Evolutionary conservation across 2,797 vertebrate species (phyloP), one percentile per base, ranked within the genome.

Genomic region (Poecilia wingei): DNA sequence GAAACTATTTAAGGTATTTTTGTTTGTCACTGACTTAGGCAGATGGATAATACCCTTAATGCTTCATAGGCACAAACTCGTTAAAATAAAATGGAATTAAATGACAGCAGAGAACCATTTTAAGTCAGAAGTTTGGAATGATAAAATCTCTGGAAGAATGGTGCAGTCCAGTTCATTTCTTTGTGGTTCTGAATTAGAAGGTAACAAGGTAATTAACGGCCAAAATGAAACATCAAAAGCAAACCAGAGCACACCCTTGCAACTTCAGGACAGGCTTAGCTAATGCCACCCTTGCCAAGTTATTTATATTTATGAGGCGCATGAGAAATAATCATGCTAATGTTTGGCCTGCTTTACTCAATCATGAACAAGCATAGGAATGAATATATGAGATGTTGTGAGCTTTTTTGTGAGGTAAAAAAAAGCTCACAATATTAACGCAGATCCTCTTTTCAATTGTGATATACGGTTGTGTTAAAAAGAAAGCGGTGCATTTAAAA

Each of bases 291-390:
- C 33, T 39, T 22, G 31, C 61, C 18, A 68, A 39, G 31, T 22
- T 39, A 10, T 68, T 68, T 22, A 39, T 66, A 66, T 39, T 66
- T 68, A 68, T 64, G 33, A 28, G 18, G 28, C 3, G 36, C 39
- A 68, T 8, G 5, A 41, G 64, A 68, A 22, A 68, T 39, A 41
- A 68, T 68, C 64, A 68, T 64, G 61, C 59, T 18, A 61, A 64
- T 64, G 59, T 64, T 64, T 64, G 61, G 33, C 36, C 59, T 64
- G 59, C 31, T 68, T 68, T 41, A 68, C 20, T 41, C 64, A 68
- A 22, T 31, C 33, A 66, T 66, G 33, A 66, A 7, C 33, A 66
- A 68, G 22, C 64, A 68, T 10, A 25, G 16, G 7, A 64, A 64
- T 64, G 8, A 18, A 68, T 41, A 22, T 41, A 68, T 41, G 8